Evolutionary conservation across 2,113 vertebrate species (phyloP), one percentile per base, ranked within the genome.

Genomic region (Cygnus atratus): DNA sequence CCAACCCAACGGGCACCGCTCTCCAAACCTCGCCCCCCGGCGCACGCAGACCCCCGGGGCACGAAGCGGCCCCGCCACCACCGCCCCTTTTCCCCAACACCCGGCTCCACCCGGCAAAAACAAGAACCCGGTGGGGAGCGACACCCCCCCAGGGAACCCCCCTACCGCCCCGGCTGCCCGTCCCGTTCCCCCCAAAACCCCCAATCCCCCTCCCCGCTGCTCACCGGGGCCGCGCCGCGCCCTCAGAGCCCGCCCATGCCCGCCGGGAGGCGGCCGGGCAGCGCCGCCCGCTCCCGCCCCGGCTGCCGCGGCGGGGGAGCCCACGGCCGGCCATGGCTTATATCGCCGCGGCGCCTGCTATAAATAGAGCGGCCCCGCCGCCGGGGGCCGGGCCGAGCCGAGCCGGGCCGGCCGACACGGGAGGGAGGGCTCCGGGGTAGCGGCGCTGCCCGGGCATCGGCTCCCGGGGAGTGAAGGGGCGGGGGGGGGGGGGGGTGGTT

Each of bases 1-100:
- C 37, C 82, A 7, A 21, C 11, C 70, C 6, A 3, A 6, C 0
- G 0, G 1, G 4, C 7, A 1, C 62, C n/a, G 2, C 4, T 19
- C 10, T 29, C 50, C 14, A 48, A 57, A 22, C 8, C 6, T 17
- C n/a, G 3, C 26, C 41, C 58, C 18, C 63, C 5, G 29, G 28
- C 10, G 54, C 73, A 20, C 57, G 35, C 50, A 18, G 11, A 26
- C 33, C 33, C 74, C 77, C 86, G 21, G 41, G 11, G 44, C 87
- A 28, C 78, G 3, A 2, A 62, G 55, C 77, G 2, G 37, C 67
- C 88, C 37, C 46, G 10, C 46, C 46, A 48, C 46, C 46, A 11
- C 46, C 46, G 46, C 46, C 46, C 46, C 46, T 48, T 48, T 48
- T 20, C 46, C 46, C 20, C 46, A 21, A 10, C 46, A 22, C 46